Evolutionary conservation across 2,113 vertebrate species (phyloP).

Genomic region (Sebastes schlegelii): DNA sequence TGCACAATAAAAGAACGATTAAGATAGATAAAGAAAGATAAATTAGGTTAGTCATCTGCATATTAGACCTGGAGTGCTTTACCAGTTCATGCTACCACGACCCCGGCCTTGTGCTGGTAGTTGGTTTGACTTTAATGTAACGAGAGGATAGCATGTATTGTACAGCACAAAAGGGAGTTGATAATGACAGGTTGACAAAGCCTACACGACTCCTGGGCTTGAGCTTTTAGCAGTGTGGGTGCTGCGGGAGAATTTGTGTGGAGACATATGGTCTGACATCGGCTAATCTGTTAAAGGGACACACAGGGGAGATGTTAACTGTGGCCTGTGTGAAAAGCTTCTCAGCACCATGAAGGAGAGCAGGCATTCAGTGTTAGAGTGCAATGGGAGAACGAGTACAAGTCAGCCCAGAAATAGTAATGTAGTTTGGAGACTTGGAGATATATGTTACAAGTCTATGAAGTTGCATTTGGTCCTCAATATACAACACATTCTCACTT

Average conservation of each 20-base stretch:
- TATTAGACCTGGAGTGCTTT: neutral
- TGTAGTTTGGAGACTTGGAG: neutral
- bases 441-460: neutral
- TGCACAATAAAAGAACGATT: neutral
- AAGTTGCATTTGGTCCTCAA: neutral
- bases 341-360: neutral
- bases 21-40: neutral
- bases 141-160: slow-evolving; percentile 24
- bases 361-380: neutral
- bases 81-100: neutral
- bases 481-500: neutral
- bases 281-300: slow-evolving; percentile 55
- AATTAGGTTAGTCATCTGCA: neutral
- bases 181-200: slow-evolving; percentile 46
- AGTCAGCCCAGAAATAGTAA: neutral
- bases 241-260: slow-evolving; percentile 34
- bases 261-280: slow-evolving; percentile 50
- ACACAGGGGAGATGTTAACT: slow-evolving; percentile 43
- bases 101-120: slow-evolving; percentile 17
- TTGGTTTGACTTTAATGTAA: slow-evolving; percentile 16
- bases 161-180: slow-evolving; percentile 34
- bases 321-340: slow-evolving; percentile 53
- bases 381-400: neutral
- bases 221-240: slow-evolving; percentile 37
- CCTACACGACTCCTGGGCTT: slow-evolving; percentile 23